Evolutionary conservation across 92 coral and sea anemone species (phyloP), one percentile per base, ranked within the genome.

Genomic region (Micromussa lordhowensis): DNA sequence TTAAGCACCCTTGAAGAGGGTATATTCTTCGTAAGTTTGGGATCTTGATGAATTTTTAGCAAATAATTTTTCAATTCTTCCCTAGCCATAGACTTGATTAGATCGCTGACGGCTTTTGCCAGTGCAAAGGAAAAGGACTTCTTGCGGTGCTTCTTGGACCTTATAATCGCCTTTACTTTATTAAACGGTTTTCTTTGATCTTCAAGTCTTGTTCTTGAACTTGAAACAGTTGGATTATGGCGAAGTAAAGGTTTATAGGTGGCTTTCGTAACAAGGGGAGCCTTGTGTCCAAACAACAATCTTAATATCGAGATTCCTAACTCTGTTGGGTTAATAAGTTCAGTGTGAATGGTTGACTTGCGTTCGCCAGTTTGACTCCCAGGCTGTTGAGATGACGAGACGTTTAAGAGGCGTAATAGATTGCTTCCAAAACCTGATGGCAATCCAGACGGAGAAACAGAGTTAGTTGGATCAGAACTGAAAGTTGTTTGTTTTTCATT

Each of bases 221-320:
- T 88, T 9, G 93, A 85, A 22, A 85, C 88, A 35, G 77, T 81
- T 36, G 87, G 75, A 21, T 77, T 59, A 53, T 91, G 32, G 55
- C 48, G 83, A 26, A 95, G 59, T 48, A 78, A 79, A 51, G 87
- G 40, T 32, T 84, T 92, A 53, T 91, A 94, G 30, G 79, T 85
- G 16, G 96, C 87, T 40, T 91, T 90, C 73, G 92, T 93, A 17
- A 98, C 98, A 82, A 96, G 91, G 29, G 85, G 87, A 26, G 99
- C 99, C 44, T 92, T 91, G 72, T 86, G 95, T 15, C 99, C 99
- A 79, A 98, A 98, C 31, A 98, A 83, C 24, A 98, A 89, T 78
- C 90, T 96, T 40, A 98, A 75, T 71, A 98, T 96, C 21, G 99
- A 94, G 26, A 96, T 78, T 24, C 99, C 99, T 24, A 98, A 91